These are phyloP conservation scores for chimpanzee (Pan troglodytes) DNA, from an alignment of 2,113 vertebrate species.

Conservation along the genomic window DNA sequence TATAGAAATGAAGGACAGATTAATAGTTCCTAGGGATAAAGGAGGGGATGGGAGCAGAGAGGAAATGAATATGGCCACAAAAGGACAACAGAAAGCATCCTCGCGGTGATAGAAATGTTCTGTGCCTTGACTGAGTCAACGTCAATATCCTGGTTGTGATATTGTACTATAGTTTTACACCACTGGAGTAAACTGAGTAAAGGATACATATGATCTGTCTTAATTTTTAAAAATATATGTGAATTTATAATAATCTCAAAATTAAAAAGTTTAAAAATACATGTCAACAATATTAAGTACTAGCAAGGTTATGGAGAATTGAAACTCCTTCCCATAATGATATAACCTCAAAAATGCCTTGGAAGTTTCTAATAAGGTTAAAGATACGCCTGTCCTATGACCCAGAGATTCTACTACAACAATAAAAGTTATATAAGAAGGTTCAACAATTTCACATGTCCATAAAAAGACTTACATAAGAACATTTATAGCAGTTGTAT, in stretches of 20 bases:
- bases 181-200: neutral
- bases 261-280: neutral
- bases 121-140: neutral
- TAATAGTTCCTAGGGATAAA: neutral
- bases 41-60: neutral
- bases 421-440: neutral
- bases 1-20: neutral
- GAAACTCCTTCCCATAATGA: neutral
- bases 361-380: neutral
- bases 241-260: neutral
- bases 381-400: neutral
- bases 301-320: neutral
- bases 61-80: neutral
- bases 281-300: neutral
- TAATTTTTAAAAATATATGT: neutral
- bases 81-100: neutral
- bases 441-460: neutral
- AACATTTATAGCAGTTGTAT: neutral
- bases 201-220: neutral
- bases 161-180: neutral
- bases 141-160: neutral
- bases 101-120: neutral
- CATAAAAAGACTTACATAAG: neutral
- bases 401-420: neutral
- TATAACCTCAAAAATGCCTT: neutral